phyloP scores from a whole-genome alignment of 2,113 vertebrate species.

The Syrmaticus mikado region DNA sequence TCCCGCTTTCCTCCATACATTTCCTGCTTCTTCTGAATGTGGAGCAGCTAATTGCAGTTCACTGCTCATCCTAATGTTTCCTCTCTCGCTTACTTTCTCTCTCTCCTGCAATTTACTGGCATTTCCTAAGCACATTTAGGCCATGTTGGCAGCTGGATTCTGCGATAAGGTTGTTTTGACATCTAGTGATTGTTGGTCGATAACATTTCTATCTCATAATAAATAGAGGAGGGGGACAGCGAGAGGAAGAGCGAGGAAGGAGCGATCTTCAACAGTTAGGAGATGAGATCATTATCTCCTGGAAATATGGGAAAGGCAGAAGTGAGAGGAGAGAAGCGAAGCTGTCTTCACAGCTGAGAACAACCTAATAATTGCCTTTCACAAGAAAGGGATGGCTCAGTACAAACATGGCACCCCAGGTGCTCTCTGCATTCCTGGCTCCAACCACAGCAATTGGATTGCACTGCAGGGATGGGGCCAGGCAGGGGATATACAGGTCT shows the following conservation, averaged over 20 bases:
- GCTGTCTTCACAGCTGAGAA: conserved; percentile 27
- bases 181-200: conserved; percentile 55
- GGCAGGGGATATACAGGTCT: neutral
- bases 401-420: neutral
- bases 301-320: conserved; percentile 34
- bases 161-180: conserved; percentile 56
- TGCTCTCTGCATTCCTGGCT: neutral
- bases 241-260: neutral
- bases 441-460: neutral
- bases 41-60: conserved; percentile 54
- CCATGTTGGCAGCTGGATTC: conserved; percentile 57
- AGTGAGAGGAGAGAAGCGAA: conserved; percentile 1
- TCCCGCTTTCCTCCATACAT: conserved; percentile 28
- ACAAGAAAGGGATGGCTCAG: neutral
- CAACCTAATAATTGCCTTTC: conserved; percentile 14
- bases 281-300: conserved; percentile 68
- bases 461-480: neutral
- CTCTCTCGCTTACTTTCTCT: conserved; percentile 10
- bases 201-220: conserved; percentile 62
- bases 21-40: conserved; percentile 59
- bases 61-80: conserved; percentile 60
- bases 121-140: conserved; percentile 55
- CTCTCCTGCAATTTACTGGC: conserved; percentile 48
- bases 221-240: conserved; percentile 10
- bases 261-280: conserved; percentile 32